Percentiles rank a stretch among this genome's conserved stretches.
phyloP scores from a whole-genome alignment of 2,797 vertebrate species.

The Presbytis comata region DNA sequence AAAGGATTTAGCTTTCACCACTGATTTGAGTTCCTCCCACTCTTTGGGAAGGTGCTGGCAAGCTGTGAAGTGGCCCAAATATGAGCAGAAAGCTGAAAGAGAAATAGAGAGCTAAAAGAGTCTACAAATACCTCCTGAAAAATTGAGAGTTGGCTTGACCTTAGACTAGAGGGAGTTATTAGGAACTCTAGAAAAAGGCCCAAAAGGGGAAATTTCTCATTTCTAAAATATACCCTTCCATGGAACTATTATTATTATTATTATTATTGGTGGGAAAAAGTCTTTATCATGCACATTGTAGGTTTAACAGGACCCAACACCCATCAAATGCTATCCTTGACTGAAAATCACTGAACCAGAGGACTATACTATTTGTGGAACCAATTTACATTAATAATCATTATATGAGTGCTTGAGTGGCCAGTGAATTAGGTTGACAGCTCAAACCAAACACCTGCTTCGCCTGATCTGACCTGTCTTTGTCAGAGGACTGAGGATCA shows the following conservation, averaged over 20 bases:
- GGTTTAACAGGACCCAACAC: not conserved
- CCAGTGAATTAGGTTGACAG: not conserved
- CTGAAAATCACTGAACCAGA: not conserved
- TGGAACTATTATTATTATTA: constrained; percentile 54
- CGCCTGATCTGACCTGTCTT: constrained; percentile 7
- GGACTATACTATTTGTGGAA: not conserved
- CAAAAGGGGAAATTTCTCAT: not conserved
- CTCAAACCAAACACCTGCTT: not conserved
- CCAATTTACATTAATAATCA: not conserved
- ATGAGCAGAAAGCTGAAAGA: constrained; percentile 23
- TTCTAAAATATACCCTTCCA: constrained; percentile 31
- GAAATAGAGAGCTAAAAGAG: not conserved
- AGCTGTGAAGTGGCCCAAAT: constrained; percentile 72
- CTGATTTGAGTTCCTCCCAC: constrained; percentile 14
- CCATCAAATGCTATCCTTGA: not conserved
- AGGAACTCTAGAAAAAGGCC: constrained; percentile 54
- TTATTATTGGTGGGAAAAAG: not conserved
- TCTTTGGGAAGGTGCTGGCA: constrained; percentile 59
- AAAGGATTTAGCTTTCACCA: constrained; percentile 41
- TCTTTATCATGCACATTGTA: not conserved
- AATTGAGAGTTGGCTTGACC: not conserved
- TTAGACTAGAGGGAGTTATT: not conserved
- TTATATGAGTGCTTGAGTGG: not conserved
- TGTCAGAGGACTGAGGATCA: not conserved
- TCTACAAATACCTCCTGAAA: constrained; percentile 9